Evolutionary conservation across 2,113 vertebrate genomes (phyloP).

Genomic region (Cavia aperea): DNA sequence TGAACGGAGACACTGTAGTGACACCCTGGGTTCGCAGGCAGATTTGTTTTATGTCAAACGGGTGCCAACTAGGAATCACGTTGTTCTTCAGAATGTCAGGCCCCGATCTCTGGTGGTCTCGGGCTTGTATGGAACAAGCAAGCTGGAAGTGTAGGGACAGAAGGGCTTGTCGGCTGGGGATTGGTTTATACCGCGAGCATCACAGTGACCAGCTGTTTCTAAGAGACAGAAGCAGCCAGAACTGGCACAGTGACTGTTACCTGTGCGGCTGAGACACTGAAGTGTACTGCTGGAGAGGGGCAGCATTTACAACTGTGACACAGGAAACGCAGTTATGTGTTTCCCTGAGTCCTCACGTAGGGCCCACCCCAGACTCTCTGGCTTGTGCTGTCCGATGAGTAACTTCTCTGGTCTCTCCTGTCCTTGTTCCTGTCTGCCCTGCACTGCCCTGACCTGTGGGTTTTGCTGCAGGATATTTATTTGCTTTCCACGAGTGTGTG

Average conservation of each 20-base stretch:
- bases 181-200: not conserved
- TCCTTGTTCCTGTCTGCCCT: not conserved
- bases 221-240: not conserved
- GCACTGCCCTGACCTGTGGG: fast-evolving
- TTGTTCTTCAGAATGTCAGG: not conserved
- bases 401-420: fast-evolving
- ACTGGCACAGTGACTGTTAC: not conserved
- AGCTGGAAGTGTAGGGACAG: not conserved
- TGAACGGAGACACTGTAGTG: not conserved
- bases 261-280: not conserved
- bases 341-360: fast-evolving
- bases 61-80: not conserved
- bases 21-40: not conserved
- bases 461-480: fast-evolving
- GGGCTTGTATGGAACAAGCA: not conserved
- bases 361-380: too few relatives aligned
- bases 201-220: not conserved
- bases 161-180: not conserved
- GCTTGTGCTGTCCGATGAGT: fast-evolving
- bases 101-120: not conserved
- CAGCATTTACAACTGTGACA: not conserved
- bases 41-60: not conserved
- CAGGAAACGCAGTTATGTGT: fast-evolving
- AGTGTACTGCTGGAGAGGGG: not conserved
- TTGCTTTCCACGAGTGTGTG: fast-evolving